A percentile compares a stretch with the other conserved stretches of the same genome.
Conservation (phyloP, 2,113 vertebrate species). For the Brachyistius frenatus region DNA sequence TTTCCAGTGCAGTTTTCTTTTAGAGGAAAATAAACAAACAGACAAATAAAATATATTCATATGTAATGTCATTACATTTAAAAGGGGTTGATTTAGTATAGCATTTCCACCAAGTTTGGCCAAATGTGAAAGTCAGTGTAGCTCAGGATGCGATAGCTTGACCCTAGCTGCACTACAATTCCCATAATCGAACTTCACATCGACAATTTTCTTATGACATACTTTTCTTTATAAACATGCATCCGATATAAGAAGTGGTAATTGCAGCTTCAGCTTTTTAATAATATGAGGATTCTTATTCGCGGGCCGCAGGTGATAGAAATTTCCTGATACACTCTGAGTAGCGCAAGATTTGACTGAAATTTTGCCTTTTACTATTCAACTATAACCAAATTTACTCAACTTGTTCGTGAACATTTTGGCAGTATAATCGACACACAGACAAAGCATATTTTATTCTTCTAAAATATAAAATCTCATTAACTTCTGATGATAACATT, state of each 20-base stretch:
- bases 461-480: conserved; percentile 17
- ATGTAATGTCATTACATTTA: background rate
- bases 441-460: background rate
- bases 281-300: too few species aligned
- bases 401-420: background rate
- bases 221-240: too few species aligned
- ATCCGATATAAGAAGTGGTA: too few species aligned
- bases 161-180: background rate
- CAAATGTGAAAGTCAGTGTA: background rate
- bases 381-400: background rate
- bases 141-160: too few species aligned
- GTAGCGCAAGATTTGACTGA: too few species aligned
- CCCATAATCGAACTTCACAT: background rate
- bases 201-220: too few species aligned
- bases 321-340: too few species aligned
- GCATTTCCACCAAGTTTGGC: background rate
- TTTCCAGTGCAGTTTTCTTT: background rate
- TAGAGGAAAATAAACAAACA: background rate
- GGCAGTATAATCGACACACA: background rate
- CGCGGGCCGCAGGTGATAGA: too few species aligned
- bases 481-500: background rate
- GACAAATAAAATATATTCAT: background rate
- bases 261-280: too few species aligned
- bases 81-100: background rate
- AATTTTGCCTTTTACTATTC: background rate